Evolutionary conservation across 2,113 vertebrate genomes (phyloP).

Genomic region (Myocastor coypus): DNA sequence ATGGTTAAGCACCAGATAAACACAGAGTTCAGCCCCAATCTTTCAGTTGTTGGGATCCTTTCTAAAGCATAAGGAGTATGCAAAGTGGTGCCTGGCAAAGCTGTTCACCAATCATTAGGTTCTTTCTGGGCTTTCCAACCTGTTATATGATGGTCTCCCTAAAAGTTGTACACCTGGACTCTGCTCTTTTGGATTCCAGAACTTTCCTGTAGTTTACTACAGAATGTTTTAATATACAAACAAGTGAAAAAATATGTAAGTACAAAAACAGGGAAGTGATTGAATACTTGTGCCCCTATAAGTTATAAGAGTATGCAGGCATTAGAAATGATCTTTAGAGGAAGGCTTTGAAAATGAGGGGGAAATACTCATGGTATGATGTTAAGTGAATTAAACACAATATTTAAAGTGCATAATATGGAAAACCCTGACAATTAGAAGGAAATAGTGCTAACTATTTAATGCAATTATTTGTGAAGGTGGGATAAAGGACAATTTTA

Average conservation of each 20-base stretch:
- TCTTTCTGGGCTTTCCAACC: constrained; percentile 17
- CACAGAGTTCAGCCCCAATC: not conserved
- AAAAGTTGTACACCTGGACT: not conserved
- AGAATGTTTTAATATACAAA: not conserved
- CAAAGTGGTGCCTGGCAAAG: not conserved
- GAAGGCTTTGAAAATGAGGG: not conserved
- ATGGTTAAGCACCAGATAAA: not conserved
- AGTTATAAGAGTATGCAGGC: not conserved
- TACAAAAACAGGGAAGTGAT: not conserved
- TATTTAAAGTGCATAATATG: constrained; percentile 37
- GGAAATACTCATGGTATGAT: not conserved
- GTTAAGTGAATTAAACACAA: constrained; percentile 37
- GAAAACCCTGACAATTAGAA: constrained; percentile 34
- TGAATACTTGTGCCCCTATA: not conserved
- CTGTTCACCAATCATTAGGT: not conserved
- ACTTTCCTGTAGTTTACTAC: constrained; percentile 14
- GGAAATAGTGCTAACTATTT: constrained; percentile 50
- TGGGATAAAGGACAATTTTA: constrained; percentile 35
- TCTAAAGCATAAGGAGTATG: not conserved
- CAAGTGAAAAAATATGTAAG: constrained; percentile 34
- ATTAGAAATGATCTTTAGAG: constrained; percentile 35
- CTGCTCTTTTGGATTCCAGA: not conserved
- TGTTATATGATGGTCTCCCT: not conserved
- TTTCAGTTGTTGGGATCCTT: not conserved
- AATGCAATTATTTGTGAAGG: constrained; percentile 33